Conservation (phyloP, 2,888 invertebrate species). For the Volucella bombylans region DNA sequence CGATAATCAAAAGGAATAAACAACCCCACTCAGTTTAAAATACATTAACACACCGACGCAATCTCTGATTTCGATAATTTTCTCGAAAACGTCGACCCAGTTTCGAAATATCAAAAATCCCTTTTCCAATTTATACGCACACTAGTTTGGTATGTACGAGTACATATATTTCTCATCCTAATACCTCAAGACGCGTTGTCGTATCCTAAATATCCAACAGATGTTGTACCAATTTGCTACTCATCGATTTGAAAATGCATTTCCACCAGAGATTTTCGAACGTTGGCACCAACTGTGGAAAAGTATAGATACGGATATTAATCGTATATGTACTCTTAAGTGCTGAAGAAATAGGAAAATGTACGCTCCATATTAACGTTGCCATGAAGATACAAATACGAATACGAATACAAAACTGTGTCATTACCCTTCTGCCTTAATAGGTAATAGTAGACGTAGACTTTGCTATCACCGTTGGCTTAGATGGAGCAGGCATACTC, state of each 20-base stretch:
- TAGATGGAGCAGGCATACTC: conserved; percentile 13
- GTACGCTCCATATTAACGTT: conserved; percentile 26
- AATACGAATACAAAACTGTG: conserved; percentile 27
- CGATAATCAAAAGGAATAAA: no score
- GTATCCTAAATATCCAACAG: conserved; percentile 45
- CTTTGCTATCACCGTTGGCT: conserved; percentile 16
- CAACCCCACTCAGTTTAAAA: background rate
- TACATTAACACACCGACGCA: conserved; percentile 11
- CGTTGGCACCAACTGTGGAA: background rate
- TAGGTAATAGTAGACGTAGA: conserved; percentile 20
- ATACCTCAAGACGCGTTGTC: background rate
- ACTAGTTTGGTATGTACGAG: background rate
- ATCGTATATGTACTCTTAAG: conserved; percentile 28
- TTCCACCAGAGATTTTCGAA: conserved; percentile 31
- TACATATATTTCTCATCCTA: background rate
- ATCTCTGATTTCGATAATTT: conserved; percentile 37
- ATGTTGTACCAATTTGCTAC: conserved; percentile 69
- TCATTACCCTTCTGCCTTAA: conserved; percentile 25
- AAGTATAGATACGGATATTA: conserved; percentile 8
- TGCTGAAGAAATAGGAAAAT: conserved; percentile 57
- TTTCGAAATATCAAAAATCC: conserved; percentile 52
- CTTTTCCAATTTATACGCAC: conserved; percentile 31
- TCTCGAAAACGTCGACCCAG: conserved; percentile 38
- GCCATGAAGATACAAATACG: conserved; percentile 34
- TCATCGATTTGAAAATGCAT: conserved; percentile 69